Base-by-base conservation (phyloP, 2,797 vertebrate genomes). In the Danio albolineatus region DNA sequence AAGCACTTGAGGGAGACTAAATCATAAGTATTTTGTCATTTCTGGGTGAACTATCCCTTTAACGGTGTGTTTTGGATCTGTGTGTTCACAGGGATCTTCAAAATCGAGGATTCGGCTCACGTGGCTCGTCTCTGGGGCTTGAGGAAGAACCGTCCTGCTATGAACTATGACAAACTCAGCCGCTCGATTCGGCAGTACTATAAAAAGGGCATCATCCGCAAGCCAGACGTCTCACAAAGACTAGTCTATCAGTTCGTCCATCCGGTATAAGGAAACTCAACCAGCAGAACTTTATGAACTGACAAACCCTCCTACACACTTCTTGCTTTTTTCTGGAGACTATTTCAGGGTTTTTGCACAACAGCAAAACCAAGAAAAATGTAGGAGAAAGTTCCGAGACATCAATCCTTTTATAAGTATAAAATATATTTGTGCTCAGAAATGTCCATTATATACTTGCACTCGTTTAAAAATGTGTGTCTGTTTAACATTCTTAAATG, bases 131-230 rank as follows among this genome's bases (percentile, higher is more conserved):
- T 99, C 16, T 99, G 98, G 98, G 98, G 98, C 49, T 94, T 98
- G 87, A 89, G 98, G 14, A 99, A 99, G 93, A 99, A 99, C 84
- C 95, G 98, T 0, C 98, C 98, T 0, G 98, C 98, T 71, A 99
- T 99, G 98, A 99, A 99, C 93, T 99, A 99, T 28, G 98, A 99
- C 94, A 99, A 99, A 86, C 94, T 99, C 89, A 99, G 98, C 90
- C 98, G 98, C 84, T 99, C 98, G 88, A 99, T 99, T 89, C 96
- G 98, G 54, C 98, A 99, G 90, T 99, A 99, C 94, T 99, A 99
- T 91, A 99, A 98, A 92, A 99, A 99, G 85, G 98, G 98, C 36
- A 99, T 99, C 91, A 99, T 99, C 85, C 95, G 97, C 5, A 99
- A 99, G 80, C 97, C 98, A 0, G 97, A 98, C 76, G 94, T 98